Evolutionary conservation across 2,888 invertebrate genomes (phyloP).

Genomic region (Odiellus spinosus): DNA sequence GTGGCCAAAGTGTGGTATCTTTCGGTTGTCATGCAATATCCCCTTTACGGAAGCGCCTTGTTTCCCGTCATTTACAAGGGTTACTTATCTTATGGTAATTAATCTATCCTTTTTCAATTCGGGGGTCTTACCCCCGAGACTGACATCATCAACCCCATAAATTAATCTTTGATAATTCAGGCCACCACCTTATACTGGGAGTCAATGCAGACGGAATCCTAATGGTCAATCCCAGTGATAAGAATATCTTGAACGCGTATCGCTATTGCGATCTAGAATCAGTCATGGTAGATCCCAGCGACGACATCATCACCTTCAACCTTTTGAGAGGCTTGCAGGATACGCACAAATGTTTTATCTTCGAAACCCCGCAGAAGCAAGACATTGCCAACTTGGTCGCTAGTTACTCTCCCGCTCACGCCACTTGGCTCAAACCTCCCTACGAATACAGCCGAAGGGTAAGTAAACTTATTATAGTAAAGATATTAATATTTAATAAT

Average conservation of each 20-base stretch:
- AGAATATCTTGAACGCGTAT: constrained; percentile 77
- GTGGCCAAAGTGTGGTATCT: constrained; percentile 84
- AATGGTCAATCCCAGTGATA: constrained; percentile 78
- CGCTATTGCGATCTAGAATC: constrained; percentile 80
- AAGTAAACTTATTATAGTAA: constrained; percentile 4
- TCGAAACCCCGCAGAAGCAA: constrained; percentile 73
- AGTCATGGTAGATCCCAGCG: constrained; percentile 75
- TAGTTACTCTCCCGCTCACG: constrained; percentile 71
- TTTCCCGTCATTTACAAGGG: constrained; percentile 83
- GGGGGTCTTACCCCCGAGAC: neutral
- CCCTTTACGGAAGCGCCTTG: constrained; percentile 70
- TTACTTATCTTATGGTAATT: constrained; percentile 73
- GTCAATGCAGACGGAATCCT: constrained; percentile 80
- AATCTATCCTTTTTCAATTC: constrained; percentile 6
- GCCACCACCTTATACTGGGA: constrained; percentile 50
- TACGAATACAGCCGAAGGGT: constrained; percentile 20
- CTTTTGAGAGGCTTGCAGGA: constrained; percentile 48
- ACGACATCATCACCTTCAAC: constrained; percentile 78
- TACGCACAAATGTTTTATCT: constrained; percentile 66
- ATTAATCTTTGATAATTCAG: constrained; percentile 18
- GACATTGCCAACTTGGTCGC: constrained; percentile 85
- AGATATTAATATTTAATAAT: too few relatives aligned
- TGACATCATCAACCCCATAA: neutral
- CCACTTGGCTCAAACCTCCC: constrained; percentile 36
- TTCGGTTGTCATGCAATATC: constrained; percentile 92